Percentiles rank a stretch among this genome's conserved stretches.
phyloP scores from a whole-genome alignment of 2,888 invertebrate genomes.

The Nephrotoma appendiculata region DNA sequence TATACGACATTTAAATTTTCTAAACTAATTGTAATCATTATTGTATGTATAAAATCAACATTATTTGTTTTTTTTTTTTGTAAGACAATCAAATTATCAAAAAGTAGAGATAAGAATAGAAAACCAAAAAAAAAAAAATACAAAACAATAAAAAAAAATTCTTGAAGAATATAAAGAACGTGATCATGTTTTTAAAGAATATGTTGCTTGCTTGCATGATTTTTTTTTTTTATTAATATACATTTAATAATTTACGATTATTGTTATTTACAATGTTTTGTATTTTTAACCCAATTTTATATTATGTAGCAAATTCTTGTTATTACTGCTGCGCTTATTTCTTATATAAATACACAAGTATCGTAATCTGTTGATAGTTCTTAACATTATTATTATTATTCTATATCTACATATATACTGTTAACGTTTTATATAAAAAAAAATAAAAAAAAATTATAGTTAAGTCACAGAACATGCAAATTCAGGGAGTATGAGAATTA shows the following conservation, averaged over 20 bases:
- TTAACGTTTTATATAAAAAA: not conserved
- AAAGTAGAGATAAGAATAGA: not conserved
- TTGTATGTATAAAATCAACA: not conserved
- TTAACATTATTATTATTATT: not conserved
- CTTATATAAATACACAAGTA: not conserved
- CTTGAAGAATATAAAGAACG: not conserved
- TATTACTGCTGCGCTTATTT: not conserved
- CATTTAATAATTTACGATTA: not conserved
- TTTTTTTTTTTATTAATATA: not conserved
- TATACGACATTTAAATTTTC: not conserved
- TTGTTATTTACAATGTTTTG: not conserved
- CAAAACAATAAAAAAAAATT: not conserved
- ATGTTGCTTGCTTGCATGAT: not conserved
- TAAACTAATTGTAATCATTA: not conserved
- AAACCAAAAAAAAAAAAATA: not conserved
- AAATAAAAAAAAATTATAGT: too few relatives aligned
- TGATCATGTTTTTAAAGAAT: not conserved
- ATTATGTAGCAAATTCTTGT: not conserved
- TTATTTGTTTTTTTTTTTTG: not conserved
- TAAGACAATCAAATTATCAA: not conserved
- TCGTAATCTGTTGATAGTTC: not conserved
- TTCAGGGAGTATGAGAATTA: not conserved
- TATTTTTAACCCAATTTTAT: not conserved
- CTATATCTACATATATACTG: not conserved
- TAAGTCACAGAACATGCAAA: not conserved